Base-by-base conservation (phyloP, 2,797 vertebrate genomes). In the Benthosema pterotum region DNA sequence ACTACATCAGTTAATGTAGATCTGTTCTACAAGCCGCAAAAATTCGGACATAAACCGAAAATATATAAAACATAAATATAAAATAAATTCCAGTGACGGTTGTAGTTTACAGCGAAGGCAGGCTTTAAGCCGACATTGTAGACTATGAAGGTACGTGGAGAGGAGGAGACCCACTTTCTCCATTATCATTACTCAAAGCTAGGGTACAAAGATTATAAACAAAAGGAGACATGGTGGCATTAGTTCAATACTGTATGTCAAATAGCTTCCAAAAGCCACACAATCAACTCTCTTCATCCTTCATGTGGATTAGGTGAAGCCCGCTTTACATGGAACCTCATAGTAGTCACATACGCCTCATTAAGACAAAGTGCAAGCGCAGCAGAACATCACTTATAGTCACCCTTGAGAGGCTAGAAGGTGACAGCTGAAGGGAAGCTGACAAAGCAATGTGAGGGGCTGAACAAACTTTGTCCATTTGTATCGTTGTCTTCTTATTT, bases 331-430 rank as follows among this genome's bases (percentile, higher is more conserved):
- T 69, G 22, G 54, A 54, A 16, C 54, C 45, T 43, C 1, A 16
- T 49, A 1, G 19, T 25, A 72, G 77, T 70, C 56, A 52, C 6
- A 18, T 32, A 65, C 57, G 66, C 71, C 59, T 73, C 76, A 70
- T 65, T 77, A 71, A 80, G 63, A 65, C 66, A 74, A 19, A 84
- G 70, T 80, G 76, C 78, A 79, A 80, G 74, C 79, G 38, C 74
- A 81, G 83, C 84, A 74, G 43, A 42, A 13, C n/a, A 5, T 63
- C 11, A 53, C 66, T 52, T 52, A 76, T 71, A 75, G 77, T 68
- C 73, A 79, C 83, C 78, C 66, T 69, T 74, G 65, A 81, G 70
- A 72, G 52, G 61, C 17, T 56, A 60, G 63, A 66, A 61, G 77
- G 61, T 72, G 63, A 79, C 56, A 3, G 63, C 49, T 72, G 58